Base-by-base conservation (phyloP, 2,113 vertebrate species). In the Tragulus kanchil region DNA sequence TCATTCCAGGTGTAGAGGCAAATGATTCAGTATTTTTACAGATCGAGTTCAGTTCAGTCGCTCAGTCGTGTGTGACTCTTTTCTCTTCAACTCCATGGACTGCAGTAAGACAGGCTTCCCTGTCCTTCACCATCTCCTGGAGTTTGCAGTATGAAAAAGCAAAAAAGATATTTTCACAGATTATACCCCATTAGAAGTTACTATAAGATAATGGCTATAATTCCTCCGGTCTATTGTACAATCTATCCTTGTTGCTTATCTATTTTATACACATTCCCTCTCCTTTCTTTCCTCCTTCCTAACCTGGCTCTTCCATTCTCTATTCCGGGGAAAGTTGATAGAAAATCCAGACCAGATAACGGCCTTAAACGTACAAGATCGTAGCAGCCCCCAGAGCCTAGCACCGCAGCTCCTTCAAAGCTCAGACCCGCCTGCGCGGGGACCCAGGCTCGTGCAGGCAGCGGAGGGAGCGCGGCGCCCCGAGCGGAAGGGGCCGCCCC, bases 371-470 rank as follows among this genome's bases (percentile, higher is more conserved):
- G 0, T 36, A 31, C 13, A 1, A 69, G 36, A 26, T 19, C 19
- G 8, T 6, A 54, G 19, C n/a, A 61, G 50, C 16, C 56, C 19
- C 48, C 17, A 42, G 2, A 3, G 1, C 61, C 26, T n/a, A 10
- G 25, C 16, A 23, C 3, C 0, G 6, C 6, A 13, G 31, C 17
- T 16, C 13, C 7, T 52, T 61, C 61, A 52, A 52, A 52, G 42
- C 26, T 79, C n/a, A 5, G 2, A 75, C 6, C 1, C 6, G 23
- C 12, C 23, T 23, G 14, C 23, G 5, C 1, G 5, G 2, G 28
- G 8, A 14, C 14, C 0, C 0, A 54, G 56, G 28, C 21, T 36
- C 15, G 11, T 7, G 28, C 26, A 8, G 64, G 78, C 1, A 3
- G 36, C 13, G 0, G 58, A 19, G 71, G 8, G 10, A 4, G 7